Base-by-base conservation (phyloP, 2,113 vertebrate species). In the Centropus bengalensis region DNA sequence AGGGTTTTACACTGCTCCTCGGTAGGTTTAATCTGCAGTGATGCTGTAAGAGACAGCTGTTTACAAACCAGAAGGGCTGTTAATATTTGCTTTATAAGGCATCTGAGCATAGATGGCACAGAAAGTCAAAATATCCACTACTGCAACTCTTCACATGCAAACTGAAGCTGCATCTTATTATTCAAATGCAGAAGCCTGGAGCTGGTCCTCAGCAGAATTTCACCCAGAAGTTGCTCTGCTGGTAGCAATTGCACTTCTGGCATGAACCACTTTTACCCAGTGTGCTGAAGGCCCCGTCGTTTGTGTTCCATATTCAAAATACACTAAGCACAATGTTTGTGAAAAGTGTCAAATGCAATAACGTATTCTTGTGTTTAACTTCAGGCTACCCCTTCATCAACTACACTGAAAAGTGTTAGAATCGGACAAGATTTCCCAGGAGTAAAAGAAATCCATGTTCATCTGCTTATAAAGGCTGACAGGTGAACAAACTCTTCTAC, bases 401-500 rank as follows among this genome's bases (percentile, higher is more conserved):
- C 33, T 69, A n/a, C 64, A 10, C 56, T 18, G 55, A 6, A 59
- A 90, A 86, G 85, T 17, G 76, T 89, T 64, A 58, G 94, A 81
- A 67, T 62, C 27, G 55, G 88, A 88, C 47, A 60, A 84, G 71
- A 94, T 94, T 92, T 96, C 94, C 96, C 95, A 94, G 70, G 76
- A 97, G 94, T 69, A 62, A 91, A 52, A 56, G 71, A 85, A 92
- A 90, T 92, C 80, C 64, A 16, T n/a, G 82, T 66, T 88, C 64
- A 38, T 59, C 14, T 3, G 27, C 77, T 97, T 84, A 94, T 71
- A 75, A 84, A 93, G 80, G 83, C 69, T 95, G 96, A 92, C 89
- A 87, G 93, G 84, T 96, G 92, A 97, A 83, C 94, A 95, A 84
- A 93, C 78, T 83, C 81, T 70, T 91, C 89, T 40, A 80, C 27